Percentiles rank a stretch among this genome's conserved stretches.
phyloP scores from a whole-genome alignment of 2,888 invertebrate genomes.

The Eucera pruinosa region DNA sequence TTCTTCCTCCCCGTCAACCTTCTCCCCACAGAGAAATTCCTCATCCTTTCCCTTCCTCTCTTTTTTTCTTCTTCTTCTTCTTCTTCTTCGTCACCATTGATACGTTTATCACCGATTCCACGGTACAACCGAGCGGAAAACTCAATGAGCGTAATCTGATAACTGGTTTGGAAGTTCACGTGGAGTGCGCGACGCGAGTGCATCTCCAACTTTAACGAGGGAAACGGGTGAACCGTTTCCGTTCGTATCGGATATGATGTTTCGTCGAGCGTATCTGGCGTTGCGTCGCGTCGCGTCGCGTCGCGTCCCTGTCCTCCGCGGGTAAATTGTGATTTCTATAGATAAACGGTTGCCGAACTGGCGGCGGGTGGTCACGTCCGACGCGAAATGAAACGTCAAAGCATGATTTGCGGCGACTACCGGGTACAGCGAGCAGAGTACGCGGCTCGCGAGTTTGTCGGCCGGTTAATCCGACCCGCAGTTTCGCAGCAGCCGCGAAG shows the following conservation, averaged over 20 bases:
- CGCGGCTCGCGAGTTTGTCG: constrained; percentile 47
- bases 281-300: not conserved
- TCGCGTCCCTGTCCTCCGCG: constrained; percentile 8
- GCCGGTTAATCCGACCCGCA: constrained; percentile 51
- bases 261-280: constrained; percentile 5
- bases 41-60: constrained; percentile 11
- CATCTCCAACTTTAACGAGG: constrained; percentile 51
- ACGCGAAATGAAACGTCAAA: constrained; percentile 64
- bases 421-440: constrained; percentile 20
- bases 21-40: constrained; percentile 4
- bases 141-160: constrained; percentile 61
- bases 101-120: constrained; percentile 59
- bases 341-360: constrained; percentile 40
- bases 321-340: constrained; percentile 54
- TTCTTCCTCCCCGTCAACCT: constrained; percentile 26
- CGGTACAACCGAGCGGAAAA: constrained; percentile 50
- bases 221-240: constrained; percentile 40
- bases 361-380: constrained; percentile 32
- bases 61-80: not conserved
- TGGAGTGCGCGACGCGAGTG: constrained; percentile 8
- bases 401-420: constrained; percentile 54
- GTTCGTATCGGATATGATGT: constrained; percentile 41
- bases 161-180: constrained; percentile 42
- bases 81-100: constrained; percentile 47
- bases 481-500: constrained; percentile 38